Base-by-base conservation (phyloP, 92 coral and sea anemone genomes). In the Palythoa heliodiscus region DNA sequence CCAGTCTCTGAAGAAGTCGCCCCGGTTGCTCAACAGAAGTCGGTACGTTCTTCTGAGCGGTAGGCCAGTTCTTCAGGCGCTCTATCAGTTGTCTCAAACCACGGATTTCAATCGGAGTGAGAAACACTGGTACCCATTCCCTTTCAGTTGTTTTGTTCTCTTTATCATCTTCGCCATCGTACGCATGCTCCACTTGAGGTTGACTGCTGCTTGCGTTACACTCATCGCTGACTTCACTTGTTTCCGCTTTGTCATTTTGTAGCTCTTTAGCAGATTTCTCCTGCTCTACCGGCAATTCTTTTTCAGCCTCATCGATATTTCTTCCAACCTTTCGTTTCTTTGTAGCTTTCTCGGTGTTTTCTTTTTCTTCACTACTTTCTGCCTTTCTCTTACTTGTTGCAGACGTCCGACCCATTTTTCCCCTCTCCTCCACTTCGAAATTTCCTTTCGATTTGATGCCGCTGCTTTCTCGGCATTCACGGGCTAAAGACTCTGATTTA, bases 71-170 rank as follows among this genome's bases (percentile, higher is more conserved):
- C 54, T 92, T 88, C 55, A 96, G 88, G 55, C 93, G 93, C 47
- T 85, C 92, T n/a, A 91, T 86, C 88, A 95, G 73, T 78, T 82
- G 81, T 52, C 55, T 25, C 68, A 94, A 71, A 14, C 99, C 98
- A 3, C 83, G 83, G 40, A 91, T 82, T 82, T 97, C 99, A 79
- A 63, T 71, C 75, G 87, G 85, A 24, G 99, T 93, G 20, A 97
- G 89, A 84, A 90, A 83, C 39, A 97, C 99, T 74, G 95, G 95
- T 24, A 83, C 89, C 99, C 99, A 97, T 15, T 90, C 90, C 50
- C 83, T 89, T 29, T 88, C 78, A 2, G 89, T 84, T 20, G 85
- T 89, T 14, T 80, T 54, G 24, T 52, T 90, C 75, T 82, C 92
- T 58, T 68, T 77, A 70, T 17, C 77, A 20, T 88, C 88, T 16